Evolutionary conservation across 2,797 vertebrate genomes (phyloP), one percentile per base, ranked within the genome.

Genomic region (Spizella passerina): DNA sequence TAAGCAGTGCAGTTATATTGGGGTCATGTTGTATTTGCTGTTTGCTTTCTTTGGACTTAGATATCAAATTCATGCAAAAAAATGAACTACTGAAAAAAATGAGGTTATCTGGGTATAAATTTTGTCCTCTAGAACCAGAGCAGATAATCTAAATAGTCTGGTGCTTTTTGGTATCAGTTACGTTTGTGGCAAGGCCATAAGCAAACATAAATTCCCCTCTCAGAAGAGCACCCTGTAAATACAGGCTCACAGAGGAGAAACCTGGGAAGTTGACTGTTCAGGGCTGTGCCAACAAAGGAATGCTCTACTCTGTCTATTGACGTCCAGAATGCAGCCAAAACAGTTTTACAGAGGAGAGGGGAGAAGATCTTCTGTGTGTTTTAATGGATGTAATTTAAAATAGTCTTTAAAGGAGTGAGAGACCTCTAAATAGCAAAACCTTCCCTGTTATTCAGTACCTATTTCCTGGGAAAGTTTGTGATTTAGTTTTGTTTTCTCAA

Each of bases 171-270:
- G 39, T 91, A 89, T 95, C 83, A 15, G 56, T 81, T 72, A 44
- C 1, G 0, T 83, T 81, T 47, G 55, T 12, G 56, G 92, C 83
- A 86, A 95, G 94, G 95, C 91, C 78, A 52, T 90, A 69, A 79
- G 83, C 81, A 92, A 96, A 96, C 56, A 96, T 19, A 52, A 90
- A 76, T 65, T 82, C 15, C n/a, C 60, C 5, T 82, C 86, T 85
- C 71, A 44, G 79, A 82, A 87, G 55, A 87, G 46, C 84, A 63
- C 75, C 27, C 60, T 68, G 84, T 91, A 93, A 93, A 80, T 64
- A 80, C 7, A 39, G 69, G 22, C 78, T 91, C 3, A 1, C 14
- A 80, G 94, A 47, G 29, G n/a, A 77, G 82, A 91, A 84, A 36
- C 56, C 77, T 90, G 63, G 73, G 75, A 91, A 82, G 44, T 26